A percentile compares a stretch with the other conserved stretches of the same genome.
Conservation (phyloP, 1,140 invertebrate species). For the Pissodes strobi region DNA sequence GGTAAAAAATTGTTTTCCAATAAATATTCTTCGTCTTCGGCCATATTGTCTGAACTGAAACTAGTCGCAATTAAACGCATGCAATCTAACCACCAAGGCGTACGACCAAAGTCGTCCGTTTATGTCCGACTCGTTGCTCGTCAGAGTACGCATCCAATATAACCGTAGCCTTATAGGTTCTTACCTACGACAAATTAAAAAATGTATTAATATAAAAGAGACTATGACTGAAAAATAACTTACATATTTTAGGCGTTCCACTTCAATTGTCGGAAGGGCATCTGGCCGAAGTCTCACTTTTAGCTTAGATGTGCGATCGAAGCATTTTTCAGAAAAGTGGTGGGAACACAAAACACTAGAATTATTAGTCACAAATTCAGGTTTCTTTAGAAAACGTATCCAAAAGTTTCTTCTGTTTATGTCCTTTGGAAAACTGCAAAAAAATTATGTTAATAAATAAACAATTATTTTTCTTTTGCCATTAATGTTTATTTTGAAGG, state of each 20-base stretch:
- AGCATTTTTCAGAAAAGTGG: slow-evolving; percentile 10
- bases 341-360: slow-evolving; percentile 1
- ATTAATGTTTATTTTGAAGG: too few relatives aligned
- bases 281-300: not conserved
- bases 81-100: too few relatives aligned
- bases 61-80: too few relatives aligned
- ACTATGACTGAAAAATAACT: not conserved
- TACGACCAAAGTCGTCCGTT: too few relatives aligned
- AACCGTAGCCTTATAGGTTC: not conserved
- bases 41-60: too few relatives aligned
- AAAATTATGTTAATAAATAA: too few relatives aligned
- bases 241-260: slow-evolving; percentile 10
- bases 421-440: too few relatives aligned
- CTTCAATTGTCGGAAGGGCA: slow-evolving; percentile 7
- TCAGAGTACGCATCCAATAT: too few relatives aligned
- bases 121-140: not conserved
- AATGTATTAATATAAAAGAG: not conserved
- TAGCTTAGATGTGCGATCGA: slow-evolving; percentile 4
- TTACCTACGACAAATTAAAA: not conserved
- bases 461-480: too few relatives aligned
- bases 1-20: too few relatives aligned
- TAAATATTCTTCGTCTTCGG: too few relatives aligned
- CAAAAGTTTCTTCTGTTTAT: not conserved
- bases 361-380: not conserved
- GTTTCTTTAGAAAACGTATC: slow-evolving; percentile 1